Evolutionary conservation across 2,797 vertebrate species (phyloP).

Genomic region (Xiphophorus birchmanni): DNA sequence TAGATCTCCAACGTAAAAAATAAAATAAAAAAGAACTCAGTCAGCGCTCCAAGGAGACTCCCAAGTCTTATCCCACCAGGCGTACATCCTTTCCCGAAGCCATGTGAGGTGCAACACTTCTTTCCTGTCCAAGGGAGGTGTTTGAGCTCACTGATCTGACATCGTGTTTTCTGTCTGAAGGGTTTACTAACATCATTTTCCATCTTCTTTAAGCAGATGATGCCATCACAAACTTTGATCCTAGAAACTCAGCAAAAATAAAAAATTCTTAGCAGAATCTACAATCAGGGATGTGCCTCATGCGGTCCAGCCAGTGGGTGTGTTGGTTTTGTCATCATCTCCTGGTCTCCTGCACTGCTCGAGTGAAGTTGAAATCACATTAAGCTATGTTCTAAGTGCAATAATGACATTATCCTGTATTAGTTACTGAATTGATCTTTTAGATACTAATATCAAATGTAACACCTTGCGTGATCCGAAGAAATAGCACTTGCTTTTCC

Average conservation of each 20-base stretch:
- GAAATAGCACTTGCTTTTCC: background rate
- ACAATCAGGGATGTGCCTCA: slow-evolving; percentile 30
- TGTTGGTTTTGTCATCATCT: slow-evolving; percentile 6
- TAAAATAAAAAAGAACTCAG: background rate
- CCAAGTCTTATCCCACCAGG: slow-evolving; percentile 17
- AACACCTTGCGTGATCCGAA: slow-evolving; percentile 2
- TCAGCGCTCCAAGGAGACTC: slow-evolving; percentile 26
- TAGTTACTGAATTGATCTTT: slow-evolving; percentile 3
- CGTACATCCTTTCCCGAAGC: slow-evolving; percentile 19
- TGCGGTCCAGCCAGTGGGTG: slow-evolving; percentile 3
- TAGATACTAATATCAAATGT: slow-evolving; percentile 5
- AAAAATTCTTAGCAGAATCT: slow-evolving; percentile 15
- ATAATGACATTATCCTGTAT: slow-evolving; percentile 47
- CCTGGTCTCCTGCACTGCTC: slow-evolving; percentile 15
- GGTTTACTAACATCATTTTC: slow-evolving; percentile 29
- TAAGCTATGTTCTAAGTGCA: slow-evolving; percentile 50
- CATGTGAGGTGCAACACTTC: slow-evolving; percentile 32
- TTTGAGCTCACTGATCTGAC: slow-evolving; percentile 12
- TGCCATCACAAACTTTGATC: slow-evolving; percentile 25
- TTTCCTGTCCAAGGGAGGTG: slow-evolving; percentile 23
- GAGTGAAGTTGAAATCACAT: slow-evolving; percentile 18
- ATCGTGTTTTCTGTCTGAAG: slow-evolving; percentile 23
- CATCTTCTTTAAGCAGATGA: slow-evolving; percentile 5
- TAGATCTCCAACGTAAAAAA: slow-evolving; percentile 43
- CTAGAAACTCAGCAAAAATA: slow-evolving; percentile 21